phyloP scores from a whole-genome alignment of 2,888 invertebrate species.

The Drosophila nr. medialis region DNA sequence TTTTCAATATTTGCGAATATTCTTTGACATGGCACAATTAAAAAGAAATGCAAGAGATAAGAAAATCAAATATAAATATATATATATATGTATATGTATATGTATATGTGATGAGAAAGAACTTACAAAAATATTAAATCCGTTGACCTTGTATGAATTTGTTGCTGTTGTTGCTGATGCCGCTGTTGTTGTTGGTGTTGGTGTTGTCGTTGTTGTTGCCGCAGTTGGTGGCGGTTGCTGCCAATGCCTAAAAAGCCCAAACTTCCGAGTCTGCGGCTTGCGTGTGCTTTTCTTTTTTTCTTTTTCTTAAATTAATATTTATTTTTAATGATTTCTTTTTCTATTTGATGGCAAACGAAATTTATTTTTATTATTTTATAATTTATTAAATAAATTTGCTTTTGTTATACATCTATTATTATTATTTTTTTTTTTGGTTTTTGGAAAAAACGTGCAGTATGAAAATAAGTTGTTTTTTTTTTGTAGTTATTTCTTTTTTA shows the following conservation, averaged over 20 bases:
- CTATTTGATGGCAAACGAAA: conserved; percentile 35
- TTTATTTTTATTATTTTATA: conserved; percentile 19
- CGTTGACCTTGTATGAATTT: conserved; percentile 80
- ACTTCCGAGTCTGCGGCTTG: conserved; percentile 40
- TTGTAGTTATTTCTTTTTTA: conserved; percentile 51
- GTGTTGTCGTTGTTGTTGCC: conserved; percentile 31
- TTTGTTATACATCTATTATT: conserved; percentile 6
- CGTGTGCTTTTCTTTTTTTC: conserved; percentile 39
- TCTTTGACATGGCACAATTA: conserved; percentile 38
- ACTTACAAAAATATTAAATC: conserved; percentile 83
- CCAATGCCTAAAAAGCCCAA: no score
- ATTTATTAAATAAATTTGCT: conserved; percentile 53
- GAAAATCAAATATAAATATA: conserved; percentile 8
- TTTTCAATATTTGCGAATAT: conserved; percentile 48
- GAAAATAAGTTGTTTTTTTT: conserved; percentile 72
- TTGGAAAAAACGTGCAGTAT: conserved; percentile 76
- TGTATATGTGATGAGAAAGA: conserved; percentile 12
- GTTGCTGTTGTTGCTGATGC: conserved; percentile 45
- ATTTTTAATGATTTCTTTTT: conserved; percentile 31
- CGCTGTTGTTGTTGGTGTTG: conserved; percentile 34
- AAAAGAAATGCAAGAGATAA: conserved; percentile 34
- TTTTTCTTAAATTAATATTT: conserved; percentile 31
- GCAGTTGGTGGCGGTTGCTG: conserved; percentile 20
- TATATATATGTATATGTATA: neutral
- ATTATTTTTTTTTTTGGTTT: conserved; percentile 39